Evolutionary conservation across 2,888 invertebrate species (phyloP).

Genomic region (Drosophila affinis): DNA sequence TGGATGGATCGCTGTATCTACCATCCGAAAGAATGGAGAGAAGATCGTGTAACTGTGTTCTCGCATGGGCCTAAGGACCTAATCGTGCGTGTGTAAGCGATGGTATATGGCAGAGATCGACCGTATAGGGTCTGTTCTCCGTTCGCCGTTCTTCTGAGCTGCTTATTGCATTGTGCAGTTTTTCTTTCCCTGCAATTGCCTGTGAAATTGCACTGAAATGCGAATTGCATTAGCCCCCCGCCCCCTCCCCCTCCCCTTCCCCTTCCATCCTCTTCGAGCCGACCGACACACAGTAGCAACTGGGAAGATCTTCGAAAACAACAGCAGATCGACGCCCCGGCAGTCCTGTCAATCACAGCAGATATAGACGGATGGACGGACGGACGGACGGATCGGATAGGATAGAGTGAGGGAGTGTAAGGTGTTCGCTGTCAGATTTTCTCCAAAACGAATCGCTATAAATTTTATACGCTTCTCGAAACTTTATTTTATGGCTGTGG

Average conservation of each 20-base stretch:
- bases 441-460: conserved; percentile 64
- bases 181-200: conserved; percentile 60
- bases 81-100: conserved; percentile 61
- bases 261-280: not conserved
- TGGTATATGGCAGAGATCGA: conserved; percentile 38
- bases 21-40: not conserved
- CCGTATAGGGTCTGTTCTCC: not conserved
- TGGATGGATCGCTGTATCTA: conserved; percentile 1
- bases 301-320: conserved; percentile 15
- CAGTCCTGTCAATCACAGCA: conserved; percentile 76
- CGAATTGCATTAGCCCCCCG: conserved; percentile 70
- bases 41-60: conserved; percentile 54
- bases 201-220: conserved; percentile 73
- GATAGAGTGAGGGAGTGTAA: conserved; percentile 45
- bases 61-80: conserved; percentile 63
- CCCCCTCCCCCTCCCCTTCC: not conserved
- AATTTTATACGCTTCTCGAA: conserved; percentile 78
- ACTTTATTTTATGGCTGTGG: conserved; percentile 74
- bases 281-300: conserved; percentile 29
- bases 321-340: conserved; percentile 54
- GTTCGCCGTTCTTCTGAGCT: conserved; percentile 57
- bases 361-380: conserved; percentile 5
- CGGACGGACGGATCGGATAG: not conserved
- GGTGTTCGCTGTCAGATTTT: conserved; percentile 76
- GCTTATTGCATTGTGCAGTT: conserved; percentile 65